These are phyloP conservation scores for Pseudochaenichthys georgianus DNA, from an alignment of 2,797 vertebrate species.

Conservation along the genomic window DNA sequence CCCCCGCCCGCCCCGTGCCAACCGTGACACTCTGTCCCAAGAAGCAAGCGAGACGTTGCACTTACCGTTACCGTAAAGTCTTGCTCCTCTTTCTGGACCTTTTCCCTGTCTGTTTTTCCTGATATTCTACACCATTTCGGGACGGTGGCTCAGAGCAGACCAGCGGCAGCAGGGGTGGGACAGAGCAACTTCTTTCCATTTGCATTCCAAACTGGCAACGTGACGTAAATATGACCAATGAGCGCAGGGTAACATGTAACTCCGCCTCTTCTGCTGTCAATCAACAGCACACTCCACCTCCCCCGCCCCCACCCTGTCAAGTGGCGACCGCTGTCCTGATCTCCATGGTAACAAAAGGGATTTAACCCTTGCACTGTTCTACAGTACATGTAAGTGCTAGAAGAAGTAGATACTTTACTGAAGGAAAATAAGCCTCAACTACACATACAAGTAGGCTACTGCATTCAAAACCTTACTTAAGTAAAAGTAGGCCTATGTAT, in stretches of 20 bases:
- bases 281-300: not conserved
- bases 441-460: no score
- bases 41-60: not conserved
- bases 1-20: conserved; percentile 6
- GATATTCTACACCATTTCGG: conserved; percentile 80
- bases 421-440: not conserved
- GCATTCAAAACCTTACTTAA: no score
- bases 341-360: conserved; percentile 80
- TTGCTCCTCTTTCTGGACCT: conserved; percentile 41
- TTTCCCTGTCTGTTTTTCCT: conserved; percentile 63
- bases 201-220: conserved; percentile 81
- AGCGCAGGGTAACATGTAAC: not conserved
- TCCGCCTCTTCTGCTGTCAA: conserved; percentile 56
- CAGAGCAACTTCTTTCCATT: conserved; percentile 72
- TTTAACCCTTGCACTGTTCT: conserved; percentile 67
- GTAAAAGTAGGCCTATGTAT: no score
- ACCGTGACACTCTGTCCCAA: conserved; percentile 27
- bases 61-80: conserved; percentile 73
- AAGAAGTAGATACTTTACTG: not conserved
- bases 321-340: conserved; percentile 68
- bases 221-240: conserved; percentile 77
- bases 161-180: conserved; percentile 56
- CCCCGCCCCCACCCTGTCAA: conserved; percentile 75
- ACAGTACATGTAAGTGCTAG: not conserved
- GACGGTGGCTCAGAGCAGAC: conserved; percentile 68